Base-by-base conservation (phyloP, 1,140 invertebrate species). In the Drosophila murphyi region DNA sequence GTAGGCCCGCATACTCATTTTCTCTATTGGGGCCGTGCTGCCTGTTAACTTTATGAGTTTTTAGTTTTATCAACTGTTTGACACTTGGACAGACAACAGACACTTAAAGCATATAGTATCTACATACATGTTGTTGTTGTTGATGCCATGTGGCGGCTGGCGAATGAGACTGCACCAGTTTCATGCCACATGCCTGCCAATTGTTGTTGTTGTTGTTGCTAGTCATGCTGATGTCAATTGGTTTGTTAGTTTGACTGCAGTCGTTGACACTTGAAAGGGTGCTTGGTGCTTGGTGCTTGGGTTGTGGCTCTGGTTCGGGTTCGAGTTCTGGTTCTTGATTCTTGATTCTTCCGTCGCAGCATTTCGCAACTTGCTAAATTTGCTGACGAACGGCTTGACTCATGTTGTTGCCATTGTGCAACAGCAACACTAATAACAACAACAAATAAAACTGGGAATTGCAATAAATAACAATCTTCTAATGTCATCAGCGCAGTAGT, bases 381-480 rank as follows among this genome's bases (percentile, higher is more conserved):
- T 63, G 77, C 78, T 64, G 76, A 55, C 67, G 52, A 59, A 68
- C 71, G 54, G 54, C 57, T 54, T 64, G 72, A 71, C 51, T 64
- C 68, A 75, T 64, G 55, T 52, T 59, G 37, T 63, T 54, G 12
- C 29, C 12, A 35, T 67, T 65, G 52, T 39, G 28, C 65, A 69
- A 60, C 60, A 54, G 29, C 35, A 52, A 48, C 20, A 63, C 8
- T 32, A 61, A 12, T 31, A 45, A 8, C 35, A 69, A 34, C 41
- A 64, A 48, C 35, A 69, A 82, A 62, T 88, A 70, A 76, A 72
- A 80, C 70, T 78, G 75, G 85, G 67, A 80, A 88, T 81, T 78
- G 85, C 85, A 88, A 88, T 88, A 88, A 88, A 88, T 87, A 89
- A 88, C 85, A 82, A 85, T 88, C 80, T 89, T 88, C 85, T 85